phyloP scores from a whole-genome alignment of 2,888 invertebrate genomes.

The Temnothorax ravouxi region DNA sequence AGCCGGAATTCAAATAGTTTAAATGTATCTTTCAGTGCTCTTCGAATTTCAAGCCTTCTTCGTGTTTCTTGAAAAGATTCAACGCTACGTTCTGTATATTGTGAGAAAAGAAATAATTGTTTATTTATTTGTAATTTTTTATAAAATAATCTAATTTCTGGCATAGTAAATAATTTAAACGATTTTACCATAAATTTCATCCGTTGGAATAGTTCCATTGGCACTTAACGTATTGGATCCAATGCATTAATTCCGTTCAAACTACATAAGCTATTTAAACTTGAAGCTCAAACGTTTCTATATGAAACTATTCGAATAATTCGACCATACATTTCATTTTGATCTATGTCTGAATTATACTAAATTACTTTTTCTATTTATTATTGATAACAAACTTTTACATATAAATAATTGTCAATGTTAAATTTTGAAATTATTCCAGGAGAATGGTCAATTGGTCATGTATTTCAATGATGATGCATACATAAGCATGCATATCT shows the following conservation, averaged over 20 bases:
- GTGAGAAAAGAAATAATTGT: neutral
- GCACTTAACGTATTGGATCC: neutral
- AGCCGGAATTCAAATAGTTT: neutral
- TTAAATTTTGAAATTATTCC: slow-evolving; percentile 7
- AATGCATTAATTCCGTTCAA: neutral
- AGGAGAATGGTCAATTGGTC: neutral
- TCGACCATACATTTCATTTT: neutral
- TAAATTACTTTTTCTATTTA: neutral
- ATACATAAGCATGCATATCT: neutral
- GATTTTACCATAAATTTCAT: neutral
- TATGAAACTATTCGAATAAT: neutral
- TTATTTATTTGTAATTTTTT: neutral
- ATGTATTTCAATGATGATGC: neutral
- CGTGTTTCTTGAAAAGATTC: neutral
- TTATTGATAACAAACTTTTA: neutral
- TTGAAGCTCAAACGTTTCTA: neutral
- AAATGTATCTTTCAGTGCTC: neutral
- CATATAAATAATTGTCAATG: neutral
- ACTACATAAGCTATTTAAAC: neutral
- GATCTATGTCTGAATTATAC: neutral
- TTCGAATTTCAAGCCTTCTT: neutral
- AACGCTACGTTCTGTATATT: neutral
- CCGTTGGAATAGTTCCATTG: neutral
- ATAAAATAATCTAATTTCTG: neutral
- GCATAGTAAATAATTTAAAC: neutral